Evolutionary conservation across 2,113 vertebrate genomes (phyloP), one percentile per base, ranked within the genome.

Genomic region (Australoheros scitulus): DNA sequence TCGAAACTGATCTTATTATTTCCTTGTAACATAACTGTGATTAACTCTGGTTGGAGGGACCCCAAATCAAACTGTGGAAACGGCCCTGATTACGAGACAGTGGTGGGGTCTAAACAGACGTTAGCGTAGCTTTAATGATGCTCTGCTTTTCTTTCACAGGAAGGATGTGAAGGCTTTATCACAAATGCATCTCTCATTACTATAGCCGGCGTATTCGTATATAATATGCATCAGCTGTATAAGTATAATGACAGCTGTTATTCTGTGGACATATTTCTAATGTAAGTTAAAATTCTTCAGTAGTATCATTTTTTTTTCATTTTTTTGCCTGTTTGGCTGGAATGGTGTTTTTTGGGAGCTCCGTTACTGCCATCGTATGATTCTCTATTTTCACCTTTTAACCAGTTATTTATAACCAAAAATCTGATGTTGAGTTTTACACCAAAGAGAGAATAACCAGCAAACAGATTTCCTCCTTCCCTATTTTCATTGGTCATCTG

Each of bases 401-500:
- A 50, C 43, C 14, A 29, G 64, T 20, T 52, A n/a, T 72, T 32
- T 52, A 8, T n/a, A 32, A 13, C 17, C 52, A 52, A 72, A 47
- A 17, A 50, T 17, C 47, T 50, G 14, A 52, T n/a, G 43, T 58
- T 41, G 50, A 55, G 26, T 55, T 32, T 24, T 6, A 6, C 22
- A 61, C 56, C 80, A 87, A 80, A 77, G 29, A 29, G 3, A 29
- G 29, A 47, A 20, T 80, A 26, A 78, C 22, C 50, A 77, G 22
- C 47, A 2, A 22, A 70, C 17, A 63, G 43, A 18, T 61, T 80
- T 57, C 7, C 58, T 15, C 3, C 0, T 22, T 0, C 29, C 17
- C 61, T 79, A 29, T 86, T 86, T 86, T 64, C 41, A 9, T 38
- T 64, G 78, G 68, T 85, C 60, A 13, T 57, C n/a, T 11, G 24